Percentiles rank a stretch among this genome's conserved stretches.
phyloP scores from a whole-genome alignment of 2,113 vertebrate genomes.

The Procapra przewalskii region DNA sequence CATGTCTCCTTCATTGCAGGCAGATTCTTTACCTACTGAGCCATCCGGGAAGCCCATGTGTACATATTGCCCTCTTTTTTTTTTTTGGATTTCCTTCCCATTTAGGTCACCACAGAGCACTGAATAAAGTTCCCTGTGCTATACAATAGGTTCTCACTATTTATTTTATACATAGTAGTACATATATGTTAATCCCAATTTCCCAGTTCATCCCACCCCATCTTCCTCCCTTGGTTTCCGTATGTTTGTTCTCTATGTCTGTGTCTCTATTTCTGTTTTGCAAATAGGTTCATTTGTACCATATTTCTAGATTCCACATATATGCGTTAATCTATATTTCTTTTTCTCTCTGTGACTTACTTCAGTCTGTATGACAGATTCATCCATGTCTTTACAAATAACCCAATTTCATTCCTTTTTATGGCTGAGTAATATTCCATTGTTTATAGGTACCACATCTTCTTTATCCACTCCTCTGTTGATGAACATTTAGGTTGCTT shows the following conservation, averaged over 20 bases:
- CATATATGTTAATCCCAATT: not conserved
- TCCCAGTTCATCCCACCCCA: not conserved
- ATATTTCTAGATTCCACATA: not conserved
- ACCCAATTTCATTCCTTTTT: not conserved
- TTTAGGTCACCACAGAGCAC: not conserved
- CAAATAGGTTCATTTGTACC: not conserved
- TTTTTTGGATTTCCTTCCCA: not conserved
- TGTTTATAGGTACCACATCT: not conserved
- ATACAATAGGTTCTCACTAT: not conserved
- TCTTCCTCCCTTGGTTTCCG: not conserved
- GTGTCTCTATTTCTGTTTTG: not conserved
- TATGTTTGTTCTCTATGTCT: not conserved
- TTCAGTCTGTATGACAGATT: not conserved
- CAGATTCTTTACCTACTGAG: not conserved
- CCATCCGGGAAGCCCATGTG: not conserved
- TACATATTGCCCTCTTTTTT: not conserved
- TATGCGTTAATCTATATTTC: not conserved
- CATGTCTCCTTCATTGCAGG: not conserved
- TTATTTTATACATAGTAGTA: not conserved
- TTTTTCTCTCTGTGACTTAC: not conserved
- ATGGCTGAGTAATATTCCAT: not conserved
- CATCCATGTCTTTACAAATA: not conserved
- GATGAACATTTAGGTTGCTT: not conserved
- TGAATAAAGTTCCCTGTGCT: not conserved
- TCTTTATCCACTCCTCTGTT: not conserved